These are phyloP conservation scores for Cassiopea andromeda DNA, from an alignment of 30 jellyfish, hydroid and myxozoan genomes.

Conservation along the genomic window DNA sequence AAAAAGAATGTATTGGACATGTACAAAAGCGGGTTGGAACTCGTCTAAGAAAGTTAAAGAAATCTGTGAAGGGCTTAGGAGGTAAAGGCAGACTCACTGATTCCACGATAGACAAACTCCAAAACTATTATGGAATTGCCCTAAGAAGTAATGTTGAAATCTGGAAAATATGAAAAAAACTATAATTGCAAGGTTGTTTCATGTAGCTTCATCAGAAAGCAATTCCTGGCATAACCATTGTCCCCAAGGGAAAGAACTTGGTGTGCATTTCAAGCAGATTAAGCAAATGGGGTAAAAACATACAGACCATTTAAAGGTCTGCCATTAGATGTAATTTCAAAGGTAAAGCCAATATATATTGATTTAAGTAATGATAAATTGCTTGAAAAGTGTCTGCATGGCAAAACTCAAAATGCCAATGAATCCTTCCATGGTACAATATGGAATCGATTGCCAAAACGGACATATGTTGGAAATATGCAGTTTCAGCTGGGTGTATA, in stretches of 20 bases:
- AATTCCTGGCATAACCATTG: conserved; percentile 41
- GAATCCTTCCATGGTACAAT: conserved; percentile 30
- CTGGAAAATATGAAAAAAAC: conserved; percentile 33
- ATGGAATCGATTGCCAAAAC: conserved; percentile 58
- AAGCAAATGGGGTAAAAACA: conserved; percentile 27
- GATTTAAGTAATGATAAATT: conserved; percentile 23
- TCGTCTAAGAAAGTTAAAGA: conserved; percentile 30
- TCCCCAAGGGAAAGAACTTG: conserved; percentile 61
- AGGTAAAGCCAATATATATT: conserved; percentile 33
- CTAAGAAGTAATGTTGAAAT: conserved; percentile 32
- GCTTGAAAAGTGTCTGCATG: conserved; percentile 45
- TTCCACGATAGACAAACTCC: conserved; percentile 45
- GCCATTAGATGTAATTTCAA: conserved; percentile 18
- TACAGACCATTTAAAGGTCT: conserved; percentile 62
- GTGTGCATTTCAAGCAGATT: conserved; percentile 63
- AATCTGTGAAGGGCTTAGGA: conserved; percentile 44
- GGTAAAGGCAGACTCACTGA: conserved; percentile 49
- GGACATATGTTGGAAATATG: not conserved
- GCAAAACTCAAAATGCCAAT: conserved; percentile 55
- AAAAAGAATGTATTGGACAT: conserved; percentile 49
- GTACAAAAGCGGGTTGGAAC: conserved; percentile 48
- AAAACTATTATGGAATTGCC: conserved; percentile 31
- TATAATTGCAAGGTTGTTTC: conserved; percentile 37
- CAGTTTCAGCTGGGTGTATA: conserved; percentile 35
- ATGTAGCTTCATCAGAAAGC: conserved; percentile 49